Evolutionary conservation across 2,888 invertebrate species (phyloP).

Genomic region (Prionchulus punctatus): DNA sequence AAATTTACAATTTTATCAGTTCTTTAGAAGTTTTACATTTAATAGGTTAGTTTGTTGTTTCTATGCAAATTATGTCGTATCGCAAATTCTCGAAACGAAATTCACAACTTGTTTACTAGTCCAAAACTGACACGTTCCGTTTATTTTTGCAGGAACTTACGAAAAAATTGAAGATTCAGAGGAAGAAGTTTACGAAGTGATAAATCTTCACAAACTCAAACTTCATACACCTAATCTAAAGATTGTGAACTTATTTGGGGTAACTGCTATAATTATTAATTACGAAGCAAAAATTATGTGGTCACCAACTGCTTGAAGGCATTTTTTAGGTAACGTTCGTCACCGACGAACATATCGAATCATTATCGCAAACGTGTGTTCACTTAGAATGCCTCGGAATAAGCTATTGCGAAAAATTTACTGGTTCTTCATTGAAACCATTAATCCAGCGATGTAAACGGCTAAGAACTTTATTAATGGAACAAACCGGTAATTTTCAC

Average conservation of each 20-base stretch:
- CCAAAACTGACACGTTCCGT: background rate
- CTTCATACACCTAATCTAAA: constrained; percentile 91
- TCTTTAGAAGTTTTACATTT: constrained; percentile 90
- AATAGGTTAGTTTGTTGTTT: constrained; percentile 48
- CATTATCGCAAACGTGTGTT: constrained; percentile 47
- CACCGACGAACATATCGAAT: constrained; percentile 95
- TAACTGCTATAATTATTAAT: constrained; percentile 51
- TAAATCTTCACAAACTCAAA: constrained; percentile 95
- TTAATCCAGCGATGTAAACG: constrained; percentile 81
- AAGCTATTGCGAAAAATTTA: constrained; percentile 90
- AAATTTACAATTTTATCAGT: constrained; percentile 98
- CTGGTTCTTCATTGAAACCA: constrained; percentile 82
- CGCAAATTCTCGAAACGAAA: background rate
- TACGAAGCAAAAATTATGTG: too few species aligned
- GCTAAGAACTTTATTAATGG: constrained; percentile 77
- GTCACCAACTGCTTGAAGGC: too few species aligned
- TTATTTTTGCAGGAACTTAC: constrained; percentile 55
- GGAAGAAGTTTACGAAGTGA: constrained; percentile 96
- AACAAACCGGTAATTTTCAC: too few species aligned
- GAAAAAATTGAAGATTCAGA: constrained; percentile 96
- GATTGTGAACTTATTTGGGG: constrained; percentile 93
- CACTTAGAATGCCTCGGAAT: constrained; percentile 90
- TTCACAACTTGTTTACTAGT: too few species aligned
- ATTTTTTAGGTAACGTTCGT: too few species aligned
- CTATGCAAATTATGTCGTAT: background rate